phyloP scores from a whole-genome alignment of 1,140 invertebrate species.

The Drosophila rufa region DNA sequence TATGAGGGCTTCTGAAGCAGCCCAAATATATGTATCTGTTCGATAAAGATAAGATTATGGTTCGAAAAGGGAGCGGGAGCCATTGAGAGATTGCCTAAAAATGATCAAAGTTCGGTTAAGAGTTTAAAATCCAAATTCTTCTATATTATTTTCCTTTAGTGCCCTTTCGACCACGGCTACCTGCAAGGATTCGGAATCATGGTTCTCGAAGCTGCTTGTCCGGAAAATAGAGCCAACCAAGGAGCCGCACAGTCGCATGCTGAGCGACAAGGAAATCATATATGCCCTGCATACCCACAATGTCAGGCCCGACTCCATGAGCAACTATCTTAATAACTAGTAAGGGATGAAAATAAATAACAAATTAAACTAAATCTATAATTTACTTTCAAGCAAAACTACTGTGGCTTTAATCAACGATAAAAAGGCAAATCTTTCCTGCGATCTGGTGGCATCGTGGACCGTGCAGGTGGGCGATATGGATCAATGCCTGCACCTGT shows the following conservation, averaged over 20 bases:
- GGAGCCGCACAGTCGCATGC: conserved; percentile 97
- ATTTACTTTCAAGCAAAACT: conserved; percentile 89
- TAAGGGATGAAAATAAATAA: conserved; percentile 87
- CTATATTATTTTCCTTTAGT: conserved; percentile 16
- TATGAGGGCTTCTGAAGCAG: not conserved
- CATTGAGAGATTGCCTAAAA: not conserved
- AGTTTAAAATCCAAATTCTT: not conserved
- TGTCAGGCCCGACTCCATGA: conserved; percentile 94
- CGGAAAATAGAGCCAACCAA: conserved; percentile 97
- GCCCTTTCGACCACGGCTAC: conserved; percentile 58
- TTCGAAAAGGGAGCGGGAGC: not conserved
- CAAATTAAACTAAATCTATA: not conserved
- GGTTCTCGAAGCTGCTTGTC: conserved; percentile 95
- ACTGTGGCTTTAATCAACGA: conserved; percentile 92
- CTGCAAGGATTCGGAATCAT: conserved; percentile 88
- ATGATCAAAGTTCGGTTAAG: not conserved
- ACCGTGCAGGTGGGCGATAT: conserved; percentile 98
- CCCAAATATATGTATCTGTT: conserved; percentile 4
- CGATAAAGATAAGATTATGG: conserved; percentile 18
- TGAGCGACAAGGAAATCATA: conserved; percentile 97
- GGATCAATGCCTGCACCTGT: conserved; percentile 98
- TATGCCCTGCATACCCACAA: conserved; percentile 98
- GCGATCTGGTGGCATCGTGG: conserved; percentile 93
- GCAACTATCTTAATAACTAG: conserved; percentile 96
- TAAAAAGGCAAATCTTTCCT: conserved; percentile 89